Percentiles rank a stretch among this genome's conserved stretches.
Conservation (phyloP, 2,888 invertebrate species). For the Pyrgus malvae region DNA sequence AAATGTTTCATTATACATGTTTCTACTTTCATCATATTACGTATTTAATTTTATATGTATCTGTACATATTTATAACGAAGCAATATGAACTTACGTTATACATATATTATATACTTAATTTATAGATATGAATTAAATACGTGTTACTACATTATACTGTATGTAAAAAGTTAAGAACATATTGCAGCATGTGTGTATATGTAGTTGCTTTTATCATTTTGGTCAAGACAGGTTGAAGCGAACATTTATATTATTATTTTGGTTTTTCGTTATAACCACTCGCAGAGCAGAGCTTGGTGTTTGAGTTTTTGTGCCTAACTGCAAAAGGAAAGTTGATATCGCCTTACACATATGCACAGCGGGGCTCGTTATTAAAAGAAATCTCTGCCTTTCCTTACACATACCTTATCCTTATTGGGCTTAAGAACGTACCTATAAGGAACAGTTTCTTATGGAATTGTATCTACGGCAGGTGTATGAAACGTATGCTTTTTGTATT, state of each 20-base stretch:
- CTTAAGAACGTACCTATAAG: constrained; percentile 52
- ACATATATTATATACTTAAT: no score
- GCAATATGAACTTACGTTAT: no score
- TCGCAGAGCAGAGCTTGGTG: constrained; percentile 31
- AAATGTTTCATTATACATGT: no score
- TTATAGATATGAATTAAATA: no score
- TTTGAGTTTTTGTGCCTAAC: constrained; percentile 64
- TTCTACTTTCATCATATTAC: no score
- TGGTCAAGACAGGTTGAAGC: neutral
- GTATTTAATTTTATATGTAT: no score
- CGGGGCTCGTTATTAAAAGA: constrained; percentile 65
- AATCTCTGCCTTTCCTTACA: constrained; percentile 63
- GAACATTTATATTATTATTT: constrained; percentile 29
- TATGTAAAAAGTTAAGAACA: no score
- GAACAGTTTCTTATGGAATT: constrained; percentile 54
- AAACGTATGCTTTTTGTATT: constrained; percentile 24
- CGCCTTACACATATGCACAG: constrained; percentile 55
- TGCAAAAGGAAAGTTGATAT: constrained; percentile 72
- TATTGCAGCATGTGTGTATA: neutral
- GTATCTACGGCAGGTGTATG: constrained; percentile 55
- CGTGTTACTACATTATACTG: no score
- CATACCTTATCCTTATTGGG: constrained; percentile 63
- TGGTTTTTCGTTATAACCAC: constrained; percentile 42
- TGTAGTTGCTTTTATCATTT: constrained; percentile 3
- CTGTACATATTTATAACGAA: no score